phyloP scores from a whole-genome alignment of 2,797 vertebrate genomes.

The Cryptoblepharus egeriae region DNA sequence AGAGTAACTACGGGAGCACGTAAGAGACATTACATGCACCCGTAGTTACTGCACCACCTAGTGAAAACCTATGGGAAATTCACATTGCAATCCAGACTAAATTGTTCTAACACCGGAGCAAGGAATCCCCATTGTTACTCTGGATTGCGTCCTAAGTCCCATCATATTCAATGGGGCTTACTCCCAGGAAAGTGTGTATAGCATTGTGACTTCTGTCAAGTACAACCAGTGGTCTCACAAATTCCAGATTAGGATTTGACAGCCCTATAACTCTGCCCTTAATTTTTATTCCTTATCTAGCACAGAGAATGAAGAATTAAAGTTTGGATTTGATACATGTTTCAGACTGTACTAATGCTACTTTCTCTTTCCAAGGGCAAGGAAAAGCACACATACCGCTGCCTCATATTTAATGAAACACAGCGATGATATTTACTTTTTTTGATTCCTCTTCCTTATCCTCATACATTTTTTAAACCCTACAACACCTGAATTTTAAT shows the following conservation, averaged over 20 bases:
- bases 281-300: neutral
- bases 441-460: conserved; percentile 31
- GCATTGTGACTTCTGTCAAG: no score
- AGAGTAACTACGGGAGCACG: no score
- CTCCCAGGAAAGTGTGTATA: no score
- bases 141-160: no score
- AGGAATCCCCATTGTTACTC: no score
- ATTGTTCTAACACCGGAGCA: no score
- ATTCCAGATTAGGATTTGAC: neutral
- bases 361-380: conserved; percentile 46
- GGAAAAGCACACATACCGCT: conserved; percentile 9
- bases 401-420: conserved; percentile 34
- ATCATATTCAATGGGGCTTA: no score
- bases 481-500: conserved; percentile 31
- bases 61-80: no score
- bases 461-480: conserved; percentile 41
- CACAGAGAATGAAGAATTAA: conserved; percentile 19
- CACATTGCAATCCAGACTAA: no score
- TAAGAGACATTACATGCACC: no score
- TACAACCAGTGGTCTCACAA: neutral
- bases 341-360: conserved; percentile 22
- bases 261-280: neutral
- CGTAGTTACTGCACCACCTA: no score
- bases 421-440: neutral
- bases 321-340: conserved; percentile 23